A percentile compares a stretch with the other conserved stretches of the same genome.
phyloP scores from a whole-genome alignment of 2,113 vertebrate species.

The Cynopterus brachyotis region DNA sequence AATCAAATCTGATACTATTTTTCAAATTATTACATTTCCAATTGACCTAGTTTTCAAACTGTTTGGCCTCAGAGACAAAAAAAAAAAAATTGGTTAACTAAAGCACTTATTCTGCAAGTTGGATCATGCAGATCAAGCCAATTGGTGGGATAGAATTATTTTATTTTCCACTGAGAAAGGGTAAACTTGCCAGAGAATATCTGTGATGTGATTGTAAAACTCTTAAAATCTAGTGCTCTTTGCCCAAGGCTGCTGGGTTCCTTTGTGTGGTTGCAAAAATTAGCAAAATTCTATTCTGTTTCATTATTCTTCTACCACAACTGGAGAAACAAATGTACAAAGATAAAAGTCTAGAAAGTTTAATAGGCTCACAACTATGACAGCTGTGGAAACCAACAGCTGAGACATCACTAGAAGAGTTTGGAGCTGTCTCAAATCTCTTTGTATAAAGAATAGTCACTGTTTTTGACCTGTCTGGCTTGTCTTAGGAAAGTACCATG shows the following conservation, averaged over 20 bases:
- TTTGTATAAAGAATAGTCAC: neutral
- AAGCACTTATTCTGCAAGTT: neutral
- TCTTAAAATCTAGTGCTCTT: neutral
- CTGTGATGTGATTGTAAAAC: neutral
- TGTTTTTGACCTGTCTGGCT: neutral
- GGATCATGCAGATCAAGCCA: neutral
- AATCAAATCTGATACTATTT: neutral
- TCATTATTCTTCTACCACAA: neutral
- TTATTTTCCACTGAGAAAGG: neutral
- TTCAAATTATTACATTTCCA: neutral
- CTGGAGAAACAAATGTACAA: neutral
- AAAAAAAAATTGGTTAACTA: constrained; percentile 6
- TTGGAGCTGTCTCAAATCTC: neutral
- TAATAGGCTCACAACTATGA: neutral
- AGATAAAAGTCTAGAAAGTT: constrained; percentile 30
- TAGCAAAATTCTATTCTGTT: neutral
- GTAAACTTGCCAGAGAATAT: neutral
- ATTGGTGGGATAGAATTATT: neutral
- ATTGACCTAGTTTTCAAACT: neutral
- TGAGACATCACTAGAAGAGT: neutral
- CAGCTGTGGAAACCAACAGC: neutral
- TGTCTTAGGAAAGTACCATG: neutral
- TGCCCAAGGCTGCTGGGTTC: neutral
- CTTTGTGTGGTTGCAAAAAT: neutral
- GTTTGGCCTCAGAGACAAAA: neutral